Evolutionary conservation across 2,113 vertebrate species (phyloP).

Genomic region (Colinus virginianus): DNA sequence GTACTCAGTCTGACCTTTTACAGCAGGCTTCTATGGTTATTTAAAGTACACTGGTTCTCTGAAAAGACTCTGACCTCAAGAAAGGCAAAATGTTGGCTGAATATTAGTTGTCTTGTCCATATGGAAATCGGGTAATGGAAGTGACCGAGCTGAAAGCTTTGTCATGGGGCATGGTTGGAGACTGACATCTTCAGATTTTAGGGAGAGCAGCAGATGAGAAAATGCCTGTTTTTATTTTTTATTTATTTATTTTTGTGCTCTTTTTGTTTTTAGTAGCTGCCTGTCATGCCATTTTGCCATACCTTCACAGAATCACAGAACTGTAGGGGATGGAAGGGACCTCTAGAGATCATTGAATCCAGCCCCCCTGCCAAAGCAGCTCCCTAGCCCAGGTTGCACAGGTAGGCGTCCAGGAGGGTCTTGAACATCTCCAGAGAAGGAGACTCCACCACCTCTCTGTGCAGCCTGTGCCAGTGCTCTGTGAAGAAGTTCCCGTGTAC

Average conservation of each 20-base stretch:
- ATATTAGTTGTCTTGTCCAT: background rate
- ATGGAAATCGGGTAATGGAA: background rate
- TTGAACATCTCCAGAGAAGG: too few species aligned
- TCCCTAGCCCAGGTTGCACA: too few species aligned
- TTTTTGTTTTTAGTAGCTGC: background rate
- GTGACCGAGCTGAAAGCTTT: background rate
- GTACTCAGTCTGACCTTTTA: background rate
- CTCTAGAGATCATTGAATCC: too few species aligned
- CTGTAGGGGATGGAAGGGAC: too few species aligned
- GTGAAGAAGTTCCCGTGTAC: too few species aligned
- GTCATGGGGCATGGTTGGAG: background rate
- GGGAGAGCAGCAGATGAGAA: background rate
- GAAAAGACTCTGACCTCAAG: background rate
- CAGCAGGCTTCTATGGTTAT: background rate
- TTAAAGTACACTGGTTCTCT: background rate
- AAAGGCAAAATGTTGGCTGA: background rate
- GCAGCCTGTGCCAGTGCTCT: too few species aligned
- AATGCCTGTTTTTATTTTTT: background rate
- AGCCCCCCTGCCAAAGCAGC: too few species aligned
- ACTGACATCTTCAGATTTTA: background rate
- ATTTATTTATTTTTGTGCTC: background rate
- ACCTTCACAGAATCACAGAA: too few species aligned
- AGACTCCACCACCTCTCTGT: too few species aligned
- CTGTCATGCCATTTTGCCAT: background rate
- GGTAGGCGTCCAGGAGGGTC: too few species aligned